phyloP scores from a whole-genome alignment of 2,797 vertebrate species.

The Ibycter americanus region DNA sequence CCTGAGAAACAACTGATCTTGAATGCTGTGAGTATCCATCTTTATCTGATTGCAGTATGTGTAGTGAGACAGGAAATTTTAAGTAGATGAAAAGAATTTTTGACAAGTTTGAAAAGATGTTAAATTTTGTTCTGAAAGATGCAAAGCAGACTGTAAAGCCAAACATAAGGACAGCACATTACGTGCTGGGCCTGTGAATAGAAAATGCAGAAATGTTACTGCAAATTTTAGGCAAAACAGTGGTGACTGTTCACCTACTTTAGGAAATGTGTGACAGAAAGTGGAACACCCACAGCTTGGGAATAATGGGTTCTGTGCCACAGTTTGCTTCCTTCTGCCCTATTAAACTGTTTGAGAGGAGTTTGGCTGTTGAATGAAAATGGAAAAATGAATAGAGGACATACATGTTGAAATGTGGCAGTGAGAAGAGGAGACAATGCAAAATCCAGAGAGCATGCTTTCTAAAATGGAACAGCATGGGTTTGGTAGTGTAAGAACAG shows the following conservation, averaged over 20 bases:
- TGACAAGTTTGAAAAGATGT: not conserved
- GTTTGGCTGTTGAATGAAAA: not conserved
- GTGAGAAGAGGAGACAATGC: not conserved
- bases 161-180: not conserved
- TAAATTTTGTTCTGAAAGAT: not conserved
- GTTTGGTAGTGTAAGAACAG: not conserved
- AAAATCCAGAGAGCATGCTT: not conserved
- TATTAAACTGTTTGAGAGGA: not conserved
- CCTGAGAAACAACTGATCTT: not conserved
- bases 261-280: not conserved
- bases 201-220: not conserved
- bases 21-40: not conserved
- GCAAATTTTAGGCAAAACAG: not conserved
- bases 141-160: not conserved
- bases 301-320: not conserved
- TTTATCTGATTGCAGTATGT: not conserved
- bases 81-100: not conserved
- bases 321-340: not conserved
- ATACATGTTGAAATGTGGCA: not conserved
- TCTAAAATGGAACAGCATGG: not conserved
- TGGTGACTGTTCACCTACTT: not conserved
- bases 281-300: not conserved
- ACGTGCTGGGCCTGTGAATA: fast-evolving
- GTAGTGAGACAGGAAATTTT: not conserved
- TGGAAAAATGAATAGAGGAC: not conserved